These are phyloP conservation scores for Hipposideros armiger DNA, from an alignment of 2,113 vertebrate species.

Conservation along the genomic window DNA sequence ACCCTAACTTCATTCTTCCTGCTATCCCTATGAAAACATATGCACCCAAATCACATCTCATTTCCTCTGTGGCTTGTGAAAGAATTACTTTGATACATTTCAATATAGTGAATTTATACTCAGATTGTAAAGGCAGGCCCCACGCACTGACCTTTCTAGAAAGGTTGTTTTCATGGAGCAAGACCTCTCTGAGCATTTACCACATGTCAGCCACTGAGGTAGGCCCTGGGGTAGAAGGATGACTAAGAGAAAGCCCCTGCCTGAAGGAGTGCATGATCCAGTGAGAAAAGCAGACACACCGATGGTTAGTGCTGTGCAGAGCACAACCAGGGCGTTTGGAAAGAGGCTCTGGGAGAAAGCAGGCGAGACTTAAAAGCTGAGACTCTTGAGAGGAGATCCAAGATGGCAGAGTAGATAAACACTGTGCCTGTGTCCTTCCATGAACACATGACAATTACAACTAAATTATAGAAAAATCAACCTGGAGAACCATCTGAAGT, in stretches of 20 bases:
- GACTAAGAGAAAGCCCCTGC: background rate
- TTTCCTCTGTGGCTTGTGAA: background rate
- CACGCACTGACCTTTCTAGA: background rate
- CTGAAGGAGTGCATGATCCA: background rate
- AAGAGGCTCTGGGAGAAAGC: background rate
- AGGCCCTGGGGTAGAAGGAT: background rate
- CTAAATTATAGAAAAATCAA: no score
- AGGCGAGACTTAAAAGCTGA: background rate
- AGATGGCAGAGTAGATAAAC: no score
- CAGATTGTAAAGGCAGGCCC: background rate
- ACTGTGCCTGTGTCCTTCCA: no score
- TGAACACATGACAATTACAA: no score
- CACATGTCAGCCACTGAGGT: background rate
- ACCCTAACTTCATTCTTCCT: background rate
- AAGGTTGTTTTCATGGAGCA: background rate
- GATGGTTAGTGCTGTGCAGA: rapidly evolving
- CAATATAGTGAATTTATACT: background rate
- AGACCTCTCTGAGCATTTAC: background rate
- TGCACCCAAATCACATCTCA: background rate
- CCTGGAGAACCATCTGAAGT: no score
- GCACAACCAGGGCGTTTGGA: background rate
- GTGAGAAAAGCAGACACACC: background rate
- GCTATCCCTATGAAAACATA: background rate
- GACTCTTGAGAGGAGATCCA: background rate
- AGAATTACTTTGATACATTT: background rate